phyloP scores from a whole-genome alignment of 2,113 vertebrate genomes.

The Hassar affinis region DNA sequence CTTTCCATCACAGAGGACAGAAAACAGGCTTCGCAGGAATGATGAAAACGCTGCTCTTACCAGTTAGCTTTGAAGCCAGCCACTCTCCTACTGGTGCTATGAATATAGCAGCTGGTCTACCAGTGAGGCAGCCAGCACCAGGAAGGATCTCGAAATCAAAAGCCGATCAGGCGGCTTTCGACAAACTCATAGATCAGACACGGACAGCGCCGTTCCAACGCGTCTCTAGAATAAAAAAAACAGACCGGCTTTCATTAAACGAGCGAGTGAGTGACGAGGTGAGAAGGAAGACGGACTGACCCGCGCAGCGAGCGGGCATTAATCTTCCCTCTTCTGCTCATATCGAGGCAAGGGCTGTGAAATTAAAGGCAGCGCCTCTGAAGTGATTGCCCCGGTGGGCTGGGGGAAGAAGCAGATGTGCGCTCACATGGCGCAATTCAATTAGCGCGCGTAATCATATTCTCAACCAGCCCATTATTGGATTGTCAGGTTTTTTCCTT shows the following conservation, averaged over 20 bases:
- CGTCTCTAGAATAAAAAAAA: no score
- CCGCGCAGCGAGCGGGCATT: slow-evolving; percentile 14
- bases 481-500: slow-evolving; percentile 41
- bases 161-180: slow-evolving; percentile 38
- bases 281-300: slow-evolving; percentile 24
- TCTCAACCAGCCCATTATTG: slow-evolving; percentile 58
- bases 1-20: slow-evolving; percentile 60
- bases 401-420: slow-evolving; percentile 50
- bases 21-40: slow-evolving; percentile 59
- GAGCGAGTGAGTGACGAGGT: slow-evolving; percentile 66
- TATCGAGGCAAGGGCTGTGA: slow-evolving; percentile 71
- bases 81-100: slow-evolving; percentile 27
- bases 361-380: slow-evolving; percentile 62
- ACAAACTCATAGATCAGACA: slow-evolving; percentile 28
- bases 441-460: slow-evolving; percentile 69
- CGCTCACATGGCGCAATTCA: slow-evolving; percentile 64
- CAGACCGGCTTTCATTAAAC: slow-evolving; percentile 65
- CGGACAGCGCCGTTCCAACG: no score
- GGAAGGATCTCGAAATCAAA: slow-evolving; percentile 43
- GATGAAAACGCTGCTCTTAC: slow-evolving; percentile 47
- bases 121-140: slow-evolving; percentile 50
- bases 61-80: slow-evolving; percentile 9
- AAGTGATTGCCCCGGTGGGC: slow-evolving; percentile 64
- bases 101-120: slow-evolving; percentile 47
- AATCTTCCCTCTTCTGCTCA: slow-evolving; percentile 58